phyloP scores from a whole-genome alignment of 2,888 invertebrate species.

The Protophormia terraenovae region DNA sequence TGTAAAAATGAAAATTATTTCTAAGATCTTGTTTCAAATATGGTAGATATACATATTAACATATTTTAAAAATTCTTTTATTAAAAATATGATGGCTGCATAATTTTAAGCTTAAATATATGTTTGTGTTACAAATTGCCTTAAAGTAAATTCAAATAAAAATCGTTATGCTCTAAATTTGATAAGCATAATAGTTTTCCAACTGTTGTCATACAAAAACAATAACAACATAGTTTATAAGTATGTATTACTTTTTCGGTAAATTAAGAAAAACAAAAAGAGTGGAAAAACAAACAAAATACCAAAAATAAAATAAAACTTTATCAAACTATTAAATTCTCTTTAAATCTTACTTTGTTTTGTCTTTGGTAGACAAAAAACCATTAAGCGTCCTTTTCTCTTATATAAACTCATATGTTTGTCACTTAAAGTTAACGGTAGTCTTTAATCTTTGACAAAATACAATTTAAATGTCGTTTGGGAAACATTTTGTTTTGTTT shows the following conservation, averaged over 20 bases:
- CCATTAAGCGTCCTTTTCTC: neutral
- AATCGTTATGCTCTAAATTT: neutral
- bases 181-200: neutral
- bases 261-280: neutral
- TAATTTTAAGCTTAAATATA: too few relatives aligned
- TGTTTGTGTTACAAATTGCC: too few relatives aligned
- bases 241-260: neutral
- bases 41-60: too few relatives aligned
- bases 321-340: slow-evolving; percentile 16
- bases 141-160: neutral
- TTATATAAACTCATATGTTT: neutral
- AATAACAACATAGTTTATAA: neutral
- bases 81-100: too few relatives aligned
- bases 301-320: neutral
- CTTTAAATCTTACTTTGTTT: slow-evolving; percentile 2
- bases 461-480: slow-evolving; percentile 5
- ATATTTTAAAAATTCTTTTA: too few relatives aligned
- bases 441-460: slow-evolving; percentile 30
- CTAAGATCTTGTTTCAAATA: too few relatives aligned
- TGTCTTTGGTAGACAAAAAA: neutral
- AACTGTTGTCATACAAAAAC: neutral
- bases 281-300: neutral
- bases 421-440: neutral
- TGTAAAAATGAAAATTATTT: neutral
- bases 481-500: neutral